phyloP scores from a whole-genome alignment of 2,797 vertebrate species.

The Chelidonichthys spinosus region DNA sequence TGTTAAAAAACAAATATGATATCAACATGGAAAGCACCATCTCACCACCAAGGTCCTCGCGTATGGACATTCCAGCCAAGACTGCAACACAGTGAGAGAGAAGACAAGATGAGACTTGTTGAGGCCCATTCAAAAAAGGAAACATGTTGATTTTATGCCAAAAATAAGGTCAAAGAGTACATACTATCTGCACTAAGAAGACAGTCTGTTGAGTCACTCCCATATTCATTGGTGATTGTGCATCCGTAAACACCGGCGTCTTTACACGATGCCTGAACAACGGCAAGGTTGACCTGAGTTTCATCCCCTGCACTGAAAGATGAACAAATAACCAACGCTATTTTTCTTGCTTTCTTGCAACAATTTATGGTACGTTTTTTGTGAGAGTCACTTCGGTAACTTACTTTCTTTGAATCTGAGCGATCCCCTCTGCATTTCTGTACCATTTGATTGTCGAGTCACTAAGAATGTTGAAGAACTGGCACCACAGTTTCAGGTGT shows the following conservation, averaged over 20 bases:
- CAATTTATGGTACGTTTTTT: neutral
- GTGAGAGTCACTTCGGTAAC: neutral
- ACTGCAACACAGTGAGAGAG: constrained; percentile 75
- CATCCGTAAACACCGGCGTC: constrained; percentile 93
- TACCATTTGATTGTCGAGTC: constrained; percentile 92
- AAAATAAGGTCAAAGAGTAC: constrained; percentile 25
- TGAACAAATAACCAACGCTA: constrained; percentile 2
- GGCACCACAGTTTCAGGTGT: constrained; percentile 97
- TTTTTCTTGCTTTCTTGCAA: neutral
- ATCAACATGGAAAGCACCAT: constrained; percentile 10
- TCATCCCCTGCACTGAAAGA: constrained; percentile 90
- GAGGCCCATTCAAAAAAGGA: neutral
- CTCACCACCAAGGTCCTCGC: constrained; percentile 92
- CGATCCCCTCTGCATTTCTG: constrained; percentile 88
- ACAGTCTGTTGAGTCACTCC: constrained; percentile 89
- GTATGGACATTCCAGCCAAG: constrained; percentile 87
- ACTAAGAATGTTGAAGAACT: constrained; percentile 96
- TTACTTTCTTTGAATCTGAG: constrained; percentile 88
- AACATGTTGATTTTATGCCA: neutral
- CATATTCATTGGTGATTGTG: constrained; percentile 90
- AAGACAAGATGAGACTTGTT: constrained; percentile 16
- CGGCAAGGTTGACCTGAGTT: constrained; percentile 89
- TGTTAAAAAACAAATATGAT: neutral
- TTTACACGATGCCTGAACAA: constrained; percentile 87
- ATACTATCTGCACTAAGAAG: constrained; percentile 90